Base-by-base conservation (phyloP, 2,888 invertebrate genomes). In the Chirona hameri region DNA sequence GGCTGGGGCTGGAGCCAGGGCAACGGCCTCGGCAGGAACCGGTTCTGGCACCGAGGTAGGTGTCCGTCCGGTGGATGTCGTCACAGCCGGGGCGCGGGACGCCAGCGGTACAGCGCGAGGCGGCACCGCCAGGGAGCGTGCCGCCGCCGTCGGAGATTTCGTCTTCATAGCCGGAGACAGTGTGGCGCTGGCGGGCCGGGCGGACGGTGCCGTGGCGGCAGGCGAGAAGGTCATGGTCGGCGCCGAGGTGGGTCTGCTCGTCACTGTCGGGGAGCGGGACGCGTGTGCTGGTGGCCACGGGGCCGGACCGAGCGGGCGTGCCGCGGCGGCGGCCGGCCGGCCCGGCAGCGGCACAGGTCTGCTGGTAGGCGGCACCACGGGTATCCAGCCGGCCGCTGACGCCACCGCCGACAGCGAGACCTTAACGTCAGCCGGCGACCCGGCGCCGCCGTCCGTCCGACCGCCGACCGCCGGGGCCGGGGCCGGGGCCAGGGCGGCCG, bases 341-440 rank as follows among this genome's bases (percentile, higher is more conserved):
- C 52, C 52, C 52, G 52, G 52, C 52, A 52, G 7, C 52, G 52
- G 18, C 15, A 12, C 1, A 1, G 12, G 15, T 18, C 52, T 52
- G 52, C 15, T 2, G 39, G 39, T 39, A 7, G 39, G 39, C 52
- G 52, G 52, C 52, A 12, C 52, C 52, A 52, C 52, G 15, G 52
- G 52, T 12, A 52, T 18, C 52, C 52, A 2, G 15, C 52, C 52
- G 52, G 52, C 1, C 52, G 52, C 52, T 12, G 12, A 12, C 52
- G 52, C 31, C 18, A 72, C 0, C 72, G 15, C 72, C 1, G 72
- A 24, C 76, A 46, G 76, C 76, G 76, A 10, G 24, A 76, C 76
- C 76, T 76, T 76, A 1, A 76, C 76, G 46, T 76, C 76, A 24
- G 76, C 76, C 46, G 76, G 76, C 39, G 76, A 76, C 21, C 18